Evolutionary conservation across 2,113 vertebrate genomes (phyloP), one percentile per base, ranked within the genome.

Genomic region (human): DNA sequence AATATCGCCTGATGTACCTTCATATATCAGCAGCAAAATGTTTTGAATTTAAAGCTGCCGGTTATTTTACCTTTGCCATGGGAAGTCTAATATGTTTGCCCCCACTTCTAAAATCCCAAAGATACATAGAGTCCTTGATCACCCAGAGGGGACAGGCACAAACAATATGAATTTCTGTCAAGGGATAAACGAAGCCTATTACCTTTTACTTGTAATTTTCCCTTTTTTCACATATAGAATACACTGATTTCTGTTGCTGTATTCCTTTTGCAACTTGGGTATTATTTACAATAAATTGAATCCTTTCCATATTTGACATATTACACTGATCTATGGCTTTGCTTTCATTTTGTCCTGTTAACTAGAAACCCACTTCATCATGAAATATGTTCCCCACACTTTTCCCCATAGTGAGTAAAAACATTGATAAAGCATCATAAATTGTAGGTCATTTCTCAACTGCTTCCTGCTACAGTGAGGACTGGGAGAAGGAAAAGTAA

Each of bases 301-400:
- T 96, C 96, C 93, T 97, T 98, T 98, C 98, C 78, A 82, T 79
- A 96, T 98, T 94, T 98, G 98, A 97, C 98, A 72, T 97, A 94
- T 97, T 98, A 97, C 75, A 78, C 96, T 98, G 98, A 98, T 99
- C 98, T 98, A 99, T 98, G 97, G 93, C 98, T 98, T 97, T 94
- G 97, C 98, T 98, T 98, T 98, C 98, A 98, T 98, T 98, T 98
- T 98, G 97, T 98, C 97, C 98, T 98, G 96, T 98, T 99, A 99
- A 98, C 98, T 98, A 98, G 98, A 99, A 99, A 95, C 98, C 98
- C 96, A 98, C 98, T 98, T 98, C 97, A 97, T 99, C 97, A 55
- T 98, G 98, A 99, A 99, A 98, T 99, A 98, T 98, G 97, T 98
- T 93, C 93, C 98, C 98, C 97, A 96, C 98, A 97, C 98, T 98